phyloP scores from a whole-genome alignment of 64 coral and sea anemone genomes.

The Pachyseris speciosa region DNA sequence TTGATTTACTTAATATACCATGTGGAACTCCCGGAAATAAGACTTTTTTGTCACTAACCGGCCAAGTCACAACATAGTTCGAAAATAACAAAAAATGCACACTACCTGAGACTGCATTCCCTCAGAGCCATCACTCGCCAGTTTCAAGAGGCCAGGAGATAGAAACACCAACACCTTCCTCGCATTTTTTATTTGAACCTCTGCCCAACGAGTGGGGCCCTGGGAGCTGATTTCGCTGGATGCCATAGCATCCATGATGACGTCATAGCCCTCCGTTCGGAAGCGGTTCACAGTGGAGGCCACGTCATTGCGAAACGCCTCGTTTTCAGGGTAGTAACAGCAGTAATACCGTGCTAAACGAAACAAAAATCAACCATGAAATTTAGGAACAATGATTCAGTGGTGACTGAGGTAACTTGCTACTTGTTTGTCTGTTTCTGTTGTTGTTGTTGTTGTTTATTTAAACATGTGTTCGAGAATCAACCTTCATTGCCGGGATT shows the following conservation, averaged over 20 bases:
- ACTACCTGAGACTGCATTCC: not conserved
- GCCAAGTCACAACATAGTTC: not conserved
- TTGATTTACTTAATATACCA: too few relatives aligned
- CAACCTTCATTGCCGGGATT: too few relatives aligned
- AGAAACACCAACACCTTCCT: slow-evolving; percentile 41
- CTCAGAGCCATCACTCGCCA: not conserved
- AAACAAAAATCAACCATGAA: too few relatives aligned
- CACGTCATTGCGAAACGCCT: not conserved
- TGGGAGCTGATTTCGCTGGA: slow-evolving; percentile 22
- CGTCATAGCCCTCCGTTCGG: slow-evolving; percentile 25
- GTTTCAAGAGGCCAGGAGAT: slow-evolving; percentile 8
- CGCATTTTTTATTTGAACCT: slow-evolving; percentile 21
- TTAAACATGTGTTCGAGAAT: too few relatives aligned
- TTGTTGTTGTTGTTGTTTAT: too few relatives aligned
- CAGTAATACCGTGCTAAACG: slow-evolving; percentile 23
- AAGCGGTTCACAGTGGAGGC: slow-evolving; percentile 23
- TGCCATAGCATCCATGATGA: slow-evolving; percentile 41
- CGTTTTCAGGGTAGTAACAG: slow-evolving; percentile 40
- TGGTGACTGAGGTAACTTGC: too few relatives aligned
- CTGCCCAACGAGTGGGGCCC: slow-evolving; percentile 22
- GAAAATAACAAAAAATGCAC: not conserved
- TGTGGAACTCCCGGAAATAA: too few relatives aligned
- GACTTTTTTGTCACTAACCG: too few relatives aligned
- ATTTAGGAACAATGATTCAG: too few relatives aligned
- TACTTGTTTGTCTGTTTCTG: too few relatives aligned